phyloP scores from a whole-genome alignment of 2,888 invertebrate genomes.

The Euplagia quadripunctaria region DNA sequence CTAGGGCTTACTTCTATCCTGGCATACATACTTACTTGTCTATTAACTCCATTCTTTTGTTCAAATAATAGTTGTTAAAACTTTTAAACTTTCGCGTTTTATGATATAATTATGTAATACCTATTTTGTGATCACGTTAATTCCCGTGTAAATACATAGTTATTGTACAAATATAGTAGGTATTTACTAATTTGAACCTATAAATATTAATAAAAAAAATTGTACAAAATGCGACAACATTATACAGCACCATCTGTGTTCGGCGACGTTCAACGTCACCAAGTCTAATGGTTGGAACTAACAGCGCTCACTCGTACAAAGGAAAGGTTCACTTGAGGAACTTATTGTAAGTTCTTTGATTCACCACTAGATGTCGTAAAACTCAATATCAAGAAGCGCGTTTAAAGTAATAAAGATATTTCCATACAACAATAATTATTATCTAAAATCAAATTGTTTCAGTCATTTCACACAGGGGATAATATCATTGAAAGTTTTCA shows the following conservation, averaged over 20 bases:
- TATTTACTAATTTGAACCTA: too few species aligned
- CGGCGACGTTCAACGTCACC: too few species aligned
- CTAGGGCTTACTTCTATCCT: too few species aligned
- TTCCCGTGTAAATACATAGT: too few species aligned
- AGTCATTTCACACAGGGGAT: neutral
- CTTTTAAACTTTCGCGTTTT: too few species aligned
- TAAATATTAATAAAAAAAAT: too few species aligned
- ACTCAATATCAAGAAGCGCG: slow-evolving; percentile 1
- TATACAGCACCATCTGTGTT: slow-evolving; percentile 28
- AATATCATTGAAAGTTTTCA: neutral
- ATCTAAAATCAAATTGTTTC: neutral
- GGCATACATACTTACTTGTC: too few species aligned
- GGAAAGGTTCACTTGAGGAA: neutral
- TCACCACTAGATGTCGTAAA: slow-evolving; percentile 31
- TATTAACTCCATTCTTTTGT: too few species aligned
- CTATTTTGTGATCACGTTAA: too few species aligned
- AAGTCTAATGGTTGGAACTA: neutral
- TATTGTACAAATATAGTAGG: too few species aligned
- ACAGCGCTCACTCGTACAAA: neutral
- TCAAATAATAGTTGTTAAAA: too few species aligned
- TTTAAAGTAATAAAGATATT: slow-evolving; percentile 3
- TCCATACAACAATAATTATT: neutral
- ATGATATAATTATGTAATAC: too few species aligned
- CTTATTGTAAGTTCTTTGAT: neutral
- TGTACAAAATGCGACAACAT: neutral